phyloP scores from a whole-genome alignment of 2,888 invertebrate genomes.

The Apodemia hepburni region DNA sequence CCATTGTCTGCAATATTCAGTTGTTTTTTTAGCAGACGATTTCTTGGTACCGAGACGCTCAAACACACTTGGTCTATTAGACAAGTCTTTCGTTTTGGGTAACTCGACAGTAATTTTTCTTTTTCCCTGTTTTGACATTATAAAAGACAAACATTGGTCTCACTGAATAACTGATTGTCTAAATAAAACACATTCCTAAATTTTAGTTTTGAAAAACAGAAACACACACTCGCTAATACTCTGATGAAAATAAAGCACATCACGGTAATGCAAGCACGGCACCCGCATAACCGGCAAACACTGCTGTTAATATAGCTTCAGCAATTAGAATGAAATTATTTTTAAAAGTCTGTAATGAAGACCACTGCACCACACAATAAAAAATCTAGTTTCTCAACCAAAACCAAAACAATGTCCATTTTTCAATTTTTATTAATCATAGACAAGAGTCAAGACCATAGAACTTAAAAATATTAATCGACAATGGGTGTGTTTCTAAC shows the following conservation, averaged over 20 bases:
- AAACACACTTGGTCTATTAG: constrained; percentile 89
- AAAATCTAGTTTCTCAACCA: too few species aligned
- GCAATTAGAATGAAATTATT: background rate
- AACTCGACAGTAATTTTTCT: constrained; percentile 89
- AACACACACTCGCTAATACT: background rate
- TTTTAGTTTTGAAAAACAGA: constrained; percentile 1
- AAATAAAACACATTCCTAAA: constrained; percentile 30
- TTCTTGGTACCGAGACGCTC: constrained; percentile 90
- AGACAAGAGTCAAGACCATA: too few species aligned
- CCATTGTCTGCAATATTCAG: constrained; percentile 89
- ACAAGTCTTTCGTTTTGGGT: constrained; percentile 83
- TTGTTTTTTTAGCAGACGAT: constrained; percentile 77
- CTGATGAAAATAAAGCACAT: constrained; percentile 2
- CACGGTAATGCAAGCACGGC: background rate
- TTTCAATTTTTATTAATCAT: background rate
- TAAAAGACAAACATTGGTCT: constrained; percentile 71
- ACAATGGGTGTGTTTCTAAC: too few species aligned
- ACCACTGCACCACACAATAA: background rate
- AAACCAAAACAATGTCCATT: background rate
- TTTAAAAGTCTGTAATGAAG: background rate
- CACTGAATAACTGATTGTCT: constrained; percentile 41
- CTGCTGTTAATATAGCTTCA: background rate
- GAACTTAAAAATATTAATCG: too few species aligned
- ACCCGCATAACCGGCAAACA: background rate
- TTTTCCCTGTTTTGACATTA: constrained; percentile 84